Percentiles rank a stretch among this genome's conserved stretches.
Conservation (phyloP, 2,113 vertebrate species). For the mouse (Mus musculus) region DNA sequence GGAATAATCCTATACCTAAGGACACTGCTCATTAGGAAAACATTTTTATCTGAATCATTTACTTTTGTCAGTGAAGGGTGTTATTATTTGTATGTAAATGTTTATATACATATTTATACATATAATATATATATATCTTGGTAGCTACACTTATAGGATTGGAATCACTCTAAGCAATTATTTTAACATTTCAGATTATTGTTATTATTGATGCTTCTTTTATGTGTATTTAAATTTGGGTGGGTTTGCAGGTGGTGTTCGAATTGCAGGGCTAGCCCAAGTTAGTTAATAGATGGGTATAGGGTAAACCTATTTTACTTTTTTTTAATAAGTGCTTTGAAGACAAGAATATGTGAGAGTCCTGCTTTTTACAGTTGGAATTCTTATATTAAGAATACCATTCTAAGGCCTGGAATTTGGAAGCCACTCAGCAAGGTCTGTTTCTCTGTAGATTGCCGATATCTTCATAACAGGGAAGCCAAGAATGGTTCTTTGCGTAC, state of each 20-base stretch:
- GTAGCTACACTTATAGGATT: slow-evolving; percentile 59
- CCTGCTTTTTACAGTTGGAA: neutral
- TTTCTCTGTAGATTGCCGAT: neutral
- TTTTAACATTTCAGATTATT: slow-evolving; percentile 61
- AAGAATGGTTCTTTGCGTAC: neutral
- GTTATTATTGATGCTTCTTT: slow-evolving; percentile 50
- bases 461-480: neutral
- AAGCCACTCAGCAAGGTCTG: neutral
- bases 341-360: slow-evolving; percentile 27
- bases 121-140: too few relatives aligned
- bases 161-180: slow-evolving; percentile 62
- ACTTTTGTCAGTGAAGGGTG: slow-evolving; percentile 39
- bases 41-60: slow-evolving; percentile 59
- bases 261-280: slow-evolving; percentile 5
- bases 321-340: slow-evolving; percentile 20
- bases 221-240: slow-evolving; percentile 59
- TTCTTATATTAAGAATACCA: slow-evolving; percentile 28
- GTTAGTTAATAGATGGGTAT: neutral
- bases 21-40: slow-evolving; percentile 54
- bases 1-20: slow-evolving; percentile 72
- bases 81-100: slow-evolving; percentile 11
- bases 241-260: neutral
- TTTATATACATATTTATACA: too few relatives aligned
- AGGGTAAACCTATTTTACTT: neutral
- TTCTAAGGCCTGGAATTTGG: neutral